Percentiles rank a stretch among this genome's conserved stretches.
phyloP scores from a whole-genome alignment of 2,113 vertebrate species.

The Cyanoramphus novaezelandiae region DNA sequence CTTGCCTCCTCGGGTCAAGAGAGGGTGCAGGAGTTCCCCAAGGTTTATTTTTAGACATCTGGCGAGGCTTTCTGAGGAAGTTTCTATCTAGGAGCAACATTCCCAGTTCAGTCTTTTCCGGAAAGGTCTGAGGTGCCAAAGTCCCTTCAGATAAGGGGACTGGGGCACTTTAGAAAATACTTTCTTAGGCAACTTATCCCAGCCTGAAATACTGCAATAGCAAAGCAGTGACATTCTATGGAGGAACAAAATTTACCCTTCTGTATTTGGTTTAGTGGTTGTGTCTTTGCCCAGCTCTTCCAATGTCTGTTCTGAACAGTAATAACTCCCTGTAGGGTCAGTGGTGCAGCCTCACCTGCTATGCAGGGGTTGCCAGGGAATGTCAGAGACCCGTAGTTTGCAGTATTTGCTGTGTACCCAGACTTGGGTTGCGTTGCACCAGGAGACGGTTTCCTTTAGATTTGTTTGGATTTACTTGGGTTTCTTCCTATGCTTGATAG shows the following conservation, averaged over 20 bases:
- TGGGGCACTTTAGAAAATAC: neutral
- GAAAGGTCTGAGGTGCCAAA: neutral
- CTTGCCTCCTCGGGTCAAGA: neutral
- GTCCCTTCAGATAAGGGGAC: neutral
- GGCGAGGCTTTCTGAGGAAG: neutral
- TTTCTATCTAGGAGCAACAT: neutral
- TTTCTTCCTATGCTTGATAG: neutral
- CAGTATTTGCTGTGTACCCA: neutral
- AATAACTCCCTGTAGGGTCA: rapidly evolving
- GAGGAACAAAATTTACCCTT: neutral
- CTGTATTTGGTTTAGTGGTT: neutral
- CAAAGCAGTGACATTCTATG: neutral
- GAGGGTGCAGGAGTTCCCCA: neutral
- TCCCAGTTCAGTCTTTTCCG: neutral
- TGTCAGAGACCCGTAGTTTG: neutral
- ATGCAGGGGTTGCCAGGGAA: neutral
- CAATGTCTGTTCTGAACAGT: neutral
- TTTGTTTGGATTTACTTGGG: neutral
- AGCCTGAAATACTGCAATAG: neutral
- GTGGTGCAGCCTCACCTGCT: rapidly evolving
- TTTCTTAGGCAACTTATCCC: neutral
- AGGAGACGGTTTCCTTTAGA: neutral
- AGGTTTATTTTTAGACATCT: neutral
- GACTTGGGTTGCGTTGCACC: neutral
- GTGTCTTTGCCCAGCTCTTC: neutral